Percentiles rank a stretch among this genome's conserved stretches.
phyloP scores from a whole-genome alignment of 2,797 vertebrate genomes.

The Scarus forsteni region DNA sequence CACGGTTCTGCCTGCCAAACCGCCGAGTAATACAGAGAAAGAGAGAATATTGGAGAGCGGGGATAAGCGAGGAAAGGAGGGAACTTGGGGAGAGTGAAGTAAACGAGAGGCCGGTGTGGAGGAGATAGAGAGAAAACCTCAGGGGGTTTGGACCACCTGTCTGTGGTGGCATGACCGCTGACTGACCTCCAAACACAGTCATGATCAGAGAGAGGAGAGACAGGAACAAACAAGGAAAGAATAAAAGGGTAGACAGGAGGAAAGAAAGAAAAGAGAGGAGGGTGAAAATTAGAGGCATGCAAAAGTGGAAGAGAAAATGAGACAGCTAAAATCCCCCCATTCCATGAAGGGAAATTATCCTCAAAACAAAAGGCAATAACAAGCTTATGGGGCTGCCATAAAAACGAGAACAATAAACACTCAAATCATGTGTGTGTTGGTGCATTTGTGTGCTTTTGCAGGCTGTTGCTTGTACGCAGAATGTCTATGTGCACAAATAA shows the following conservation, averaged over 20 bases:
- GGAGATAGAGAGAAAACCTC: slow-evolving; percentile 48
- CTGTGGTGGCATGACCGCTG: slow-evolving; percentile 56
- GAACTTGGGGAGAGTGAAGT: slow-evolving; percentile 32
- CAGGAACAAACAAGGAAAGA: slow-evolving; percentile 3
- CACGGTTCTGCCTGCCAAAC: slow-evolving; percentile 74
- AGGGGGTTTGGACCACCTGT: slow-evolving; percentile 71
- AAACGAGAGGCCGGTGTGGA: slow-evolving; percentile 37
- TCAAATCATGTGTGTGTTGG: slow-evolving; percentile 65
- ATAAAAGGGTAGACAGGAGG: neutral
- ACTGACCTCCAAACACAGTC: slow-evolving; percentile 67
- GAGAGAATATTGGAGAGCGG: slow-evolving; percentile 17
- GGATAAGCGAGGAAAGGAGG: slow-evolving; percentile 27
- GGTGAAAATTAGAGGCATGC: slow-evolving; percentile 43
- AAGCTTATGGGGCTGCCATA: slow-evolving; percentile 81
- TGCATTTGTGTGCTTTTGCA: slow-evolving; percentile 38
- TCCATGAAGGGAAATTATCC: slow-evolving; percentile 82
- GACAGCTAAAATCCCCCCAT: slow-evolving; percentile 72
- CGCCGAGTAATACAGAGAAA: slow-evolving; percentile 56
- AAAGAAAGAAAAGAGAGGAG: slow-evolving; percentile 4
- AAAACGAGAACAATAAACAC: slow-evolving; percentile 83
- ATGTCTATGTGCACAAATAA: slow-evolving; percentile 45
- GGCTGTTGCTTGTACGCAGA: slow-evolving; percentile 30
- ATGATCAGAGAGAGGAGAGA: slow-evolving; percentile 21
- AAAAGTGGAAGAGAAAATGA: slow-evolving; percentile 64
- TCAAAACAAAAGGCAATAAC: slow-evolving; percentile 85